phyloP scores from a whole-genome alignment of 2,113 vertebrate species.

The Isurus oxyrinchus region DNA sequence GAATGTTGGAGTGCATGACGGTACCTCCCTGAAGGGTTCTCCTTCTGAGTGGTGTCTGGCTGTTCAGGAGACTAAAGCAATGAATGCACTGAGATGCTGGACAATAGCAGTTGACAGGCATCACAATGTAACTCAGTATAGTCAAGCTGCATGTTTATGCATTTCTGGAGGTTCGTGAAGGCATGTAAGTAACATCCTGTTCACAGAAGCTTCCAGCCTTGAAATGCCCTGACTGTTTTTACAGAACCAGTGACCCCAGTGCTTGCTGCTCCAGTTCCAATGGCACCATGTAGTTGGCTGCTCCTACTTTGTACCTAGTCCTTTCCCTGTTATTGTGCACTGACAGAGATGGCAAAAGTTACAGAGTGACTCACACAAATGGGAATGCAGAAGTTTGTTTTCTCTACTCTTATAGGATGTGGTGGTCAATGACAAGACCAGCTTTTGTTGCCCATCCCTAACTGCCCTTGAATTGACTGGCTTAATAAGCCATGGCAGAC shows the following conservation, averaged over 20 bases:
- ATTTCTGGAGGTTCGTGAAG: not conserved
- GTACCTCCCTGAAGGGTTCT: not conserved
- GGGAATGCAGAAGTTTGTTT: not conserved
- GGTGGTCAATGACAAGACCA: too few species aligned
- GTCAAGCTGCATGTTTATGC: not conserved
- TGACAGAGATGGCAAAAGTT: not conserved
- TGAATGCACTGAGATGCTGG: not conserved
- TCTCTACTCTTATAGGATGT: too few species aligned
- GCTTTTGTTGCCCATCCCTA: too few species aligned
- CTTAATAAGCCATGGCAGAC: too few species aligned
- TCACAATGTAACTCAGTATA: not conserved
- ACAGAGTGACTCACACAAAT: not conserved
- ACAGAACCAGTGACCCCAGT: not conserved
- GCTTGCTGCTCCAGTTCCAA: not conserved
- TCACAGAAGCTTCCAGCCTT: not conserved
- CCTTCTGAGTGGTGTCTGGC: not conserved
- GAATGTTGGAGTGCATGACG: too few species aligned
- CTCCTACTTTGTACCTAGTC: not conserved
- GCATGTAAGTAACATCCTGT: not conserved
- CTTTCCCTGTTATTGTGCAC: not conserved
- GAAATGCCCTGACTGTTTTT: not conserved
- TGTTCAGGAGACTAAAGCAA: not conserved
- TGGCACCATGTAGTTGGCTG: not conserved
- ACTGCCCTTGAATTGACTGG: too few species aligned
- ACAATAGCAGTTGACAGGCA: not conserved